Conservation (phyloP, 2,113 vertebrate species). For the Hippocampus comes region DNA sequence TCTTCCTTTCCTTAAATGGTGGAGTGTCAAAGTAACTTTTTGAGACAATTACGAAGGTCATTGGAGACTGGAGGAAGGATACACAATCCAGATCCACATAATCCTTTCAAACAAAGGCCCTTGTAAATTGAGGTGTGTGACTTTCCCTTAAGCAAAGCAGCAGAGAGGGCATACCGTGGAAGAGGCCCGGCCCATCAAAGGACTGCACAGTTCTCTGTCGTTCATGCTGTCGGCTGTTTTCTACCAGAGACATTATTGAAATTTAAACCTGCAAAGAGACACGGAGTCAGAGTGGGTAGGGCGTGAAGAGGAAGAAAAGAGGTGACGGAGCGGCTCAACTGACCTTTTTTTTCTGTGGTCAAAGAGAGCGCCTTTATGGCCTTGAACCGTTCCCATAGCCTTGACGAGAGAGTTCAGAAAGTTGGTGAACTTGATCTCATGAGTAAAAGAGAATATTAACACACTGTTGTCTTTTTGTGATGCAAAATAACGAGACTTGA, state of each 20-base stretch:
- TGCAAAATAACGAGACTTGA: neutral
- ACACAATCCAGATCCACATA: conserved; percentile 33
- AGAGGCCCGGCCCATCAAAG: conserved; percentile 22
- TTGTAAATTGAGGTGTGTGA: conserved; percentile 37
- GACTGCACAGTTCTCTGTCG: conserved; percentile 39
- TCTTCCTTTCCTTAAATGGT: neutral
- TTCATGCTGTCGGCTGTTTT: conserved; percentile 40
- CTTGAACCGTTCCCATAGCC: conserved; percentile 56
- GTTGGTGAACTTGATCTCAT: conserved; percentile 22
- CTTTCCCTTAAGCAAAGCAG: conserved; percentile 27
- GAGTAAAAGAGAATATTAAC: neutral
- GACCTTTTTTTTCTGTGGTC: conserved; percentile 29
- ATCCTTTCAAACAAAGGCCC: conserved; percentile 43
- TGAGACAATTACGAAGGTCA: conserved; percentile 17
- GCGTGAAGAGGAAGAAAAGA: conserved; percentile 22
- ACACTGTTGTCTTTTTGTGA: neutral
- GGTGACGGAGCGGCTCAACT: conserved; percentile 56
- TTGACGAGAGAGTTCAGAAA: conserved; percentile 42
- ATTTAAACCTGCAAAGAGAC: conserved; percentile 46
- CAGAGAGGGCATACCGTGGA: conserved; percentile 20
- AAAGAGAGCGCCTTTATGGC: conserved; percentile 69
- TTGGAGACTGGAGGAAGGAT: conserved; percentile 25
- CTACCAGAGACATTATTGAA: conserved; percentile 51
- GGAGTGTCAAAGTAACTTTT: conserved; percentile 34
- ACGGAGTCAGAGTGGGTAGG: neutral